Conservation (phyloP, 2,113 vertebrate species). For the Gopherus flavomarginatus region DNA sequence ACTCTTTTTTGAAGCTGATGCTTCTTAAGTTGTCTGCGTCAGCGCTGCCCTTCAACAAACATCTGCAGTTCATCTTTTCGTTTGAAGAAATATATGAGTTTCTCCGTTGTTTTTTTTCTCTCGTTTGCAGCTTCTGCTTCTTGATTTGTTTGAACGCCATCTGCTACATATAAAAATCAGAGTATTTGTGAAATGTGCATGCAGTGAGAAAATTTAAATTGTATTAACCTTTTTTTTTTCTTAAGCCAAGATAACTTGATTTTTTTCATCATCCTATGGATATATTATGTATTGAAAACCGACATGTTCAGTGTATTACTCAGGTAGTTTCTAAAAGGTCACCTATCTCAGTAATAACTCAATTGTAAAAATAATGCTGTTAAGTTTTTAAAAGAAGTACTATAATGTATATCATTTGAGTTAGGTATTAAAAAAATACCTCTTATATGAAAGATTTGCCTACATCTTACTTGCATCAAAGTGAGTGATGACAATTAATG, state of each 20-base stretch:
- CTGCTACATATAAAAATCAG: conserved; percentile 88
- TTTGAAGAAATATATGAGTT: conserved; percentile 92
- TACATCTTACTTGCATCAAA: neutral
- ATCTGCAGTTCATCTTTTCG: conserved; percentile 91
- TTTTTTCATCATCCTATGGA: neutral
- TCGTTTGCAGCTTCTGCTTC: conserved; percentile 82
- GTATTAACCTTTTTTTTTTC: conserved; percentile 54
- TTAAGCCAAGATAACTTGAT: conserved; percentile 4
- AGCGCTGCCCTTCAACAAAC: conserved; percentile 86
- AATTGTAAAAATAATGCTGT: neutral
- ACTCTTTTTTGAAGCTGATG: conserved; percentile 80
- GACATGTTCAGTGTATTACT: neutral
- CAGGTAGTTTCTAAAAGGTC: neutral
- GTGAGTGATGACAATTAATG: neutral
- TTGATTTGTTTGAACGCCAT: conserved; percentile 88
- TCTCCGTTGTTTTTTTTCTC: conserved; percentile 77
- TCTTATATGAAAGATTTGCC: neutral
- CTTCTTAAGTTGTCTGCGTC: conserved; percentile 80
- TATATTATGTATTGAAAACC: neutral
- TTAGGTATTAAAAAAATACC: neutral
- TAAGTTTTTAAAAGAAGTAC: neutral
- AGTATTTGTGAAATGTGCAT: conserved; percentile 78
- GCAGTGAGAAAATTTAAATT: conserved; percentile 74
- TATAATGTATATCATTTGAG: neutral
- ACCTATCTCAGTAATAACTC: neutral